These are phyloP conservation scores for Limanda limanda DNA, from an alignment of 2,113 vertebrate species.

Conservation along the genomic window DNA sequence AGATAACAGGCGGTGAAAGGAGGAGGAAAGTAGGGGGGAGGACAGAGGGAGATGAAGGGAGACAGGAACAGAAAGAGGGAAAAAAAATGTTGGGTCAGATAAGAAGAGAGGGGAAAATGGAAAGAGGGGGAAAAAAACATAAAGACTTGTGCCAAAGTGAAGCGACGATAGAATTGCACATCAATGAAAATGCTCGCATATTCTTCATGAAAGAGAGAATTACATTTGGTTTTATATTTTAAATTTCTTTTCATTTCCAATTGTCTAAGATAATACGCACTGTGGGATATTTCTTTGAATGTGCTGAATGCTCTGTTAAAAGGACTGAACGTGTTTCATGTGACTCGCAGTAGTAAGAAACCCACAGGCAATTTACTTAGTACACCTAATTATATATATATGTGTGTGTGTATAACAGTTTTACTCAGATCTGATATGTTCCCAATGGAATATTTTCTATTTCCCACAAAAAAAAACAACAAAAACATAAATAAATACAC, in stretches of 20 bases:
- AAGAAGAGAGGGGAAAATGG: constrained; percentile 49
- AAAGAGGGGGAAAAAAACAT: constrained; percentile 15
- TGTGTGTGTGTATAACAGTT: too few species aligned
- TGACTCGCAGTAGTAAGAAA: too few species aligned
- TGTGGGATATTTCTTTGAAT: neutral
- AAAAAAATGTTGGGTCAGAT: constrained; percentile 52
- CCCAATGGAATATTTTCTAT: neutral
- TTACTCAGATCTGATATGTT: neutral
- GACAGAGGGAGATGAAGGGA: constrained; percentile 47
- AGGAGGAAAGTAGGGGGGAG: neutral
- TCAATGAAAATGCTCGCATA: constrained; percentile 4
- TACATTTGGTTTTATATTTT: neutral
- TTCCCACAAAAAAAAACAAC: constrained; percentile 40
- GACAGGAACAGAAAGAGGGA: constrained; percentile 52
- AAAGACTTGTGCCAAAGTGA: constrained; percentile 11
- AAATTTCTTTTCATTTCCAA: constrained; percentile 2
- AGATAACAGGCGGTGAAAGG: constrained; percentile 69
- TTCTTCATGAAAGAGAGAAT: neutral
- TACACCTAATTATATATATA: too few species aligned
- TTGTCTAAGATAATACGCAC: neutral
- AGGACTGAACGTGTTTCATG: too few species aligned
- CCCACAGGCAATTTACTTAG: too few species aligned
- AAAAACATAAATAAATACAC: constrained; percentile 25
- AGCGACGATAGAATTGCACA: constrained; percentile 15
- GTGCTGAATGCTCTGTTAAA: too few species aligned